Base-by-base conservation (phyloP, 2,113 vertebrate species). In the Solea senegalensis region DNA sequence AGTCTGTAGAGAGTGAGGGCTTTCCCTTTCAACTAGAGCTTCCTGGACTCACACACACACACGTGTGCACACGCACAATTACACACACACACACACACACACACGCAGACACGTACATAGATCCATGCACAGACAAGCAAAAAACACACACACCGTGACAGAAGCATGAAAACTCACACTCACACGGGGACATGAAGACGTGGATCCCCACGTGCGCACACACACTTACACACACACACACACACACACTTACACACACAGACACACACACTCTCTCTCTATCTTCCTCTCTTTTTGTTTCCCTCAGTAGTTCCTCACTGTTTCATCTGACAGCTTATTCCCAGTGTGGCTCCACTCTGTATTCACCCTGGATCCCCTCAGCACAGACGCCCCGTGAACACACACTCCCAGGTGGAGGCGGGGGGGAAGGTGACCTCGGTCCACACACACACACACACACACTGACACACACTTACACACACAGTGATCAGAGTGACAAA, bases 281-380 rank as follows among this genome's bases (percentile, higher is more conserved):
- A 16, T 48, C 69, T 55, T 65, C 48, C 61, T 11, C 64, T 60
- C 65, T 83, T 80, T 87, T 76, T 81, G 61, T 86, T 78, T 88
- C 87, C 88, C 86, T 91, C 82, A 87, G 90, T 90, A 90, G 88
- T 89, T 92, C 81, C 85, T 90, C 68, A n/a, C 81, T 89, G 88
- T 91, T 91, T 91, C 88, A 91, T 91, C 90, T 92, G 89, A 91
- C 90, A 93, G 91, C 90, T 91, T 90, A 92, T 91, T 92, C 91
- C 91, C 91, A 90, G 78, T 87, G 88, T 86, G 88, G 83, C 78
- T 78, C 83, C 83, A 88, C 87, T 92, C 90, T 88, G 91, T 92
- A 91, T 93, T 92, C 90, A 92, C 91, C 89, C 86, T 59, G 74
- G 89, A 91, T 92, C 89, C 90, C 91, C 88, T 88, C 91, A 90